These are phyloP conservation scores for Colletes collaris DNA, from an alignment of 2,888 invertebrate genomes.

Conservation along the genomic window DNA sequence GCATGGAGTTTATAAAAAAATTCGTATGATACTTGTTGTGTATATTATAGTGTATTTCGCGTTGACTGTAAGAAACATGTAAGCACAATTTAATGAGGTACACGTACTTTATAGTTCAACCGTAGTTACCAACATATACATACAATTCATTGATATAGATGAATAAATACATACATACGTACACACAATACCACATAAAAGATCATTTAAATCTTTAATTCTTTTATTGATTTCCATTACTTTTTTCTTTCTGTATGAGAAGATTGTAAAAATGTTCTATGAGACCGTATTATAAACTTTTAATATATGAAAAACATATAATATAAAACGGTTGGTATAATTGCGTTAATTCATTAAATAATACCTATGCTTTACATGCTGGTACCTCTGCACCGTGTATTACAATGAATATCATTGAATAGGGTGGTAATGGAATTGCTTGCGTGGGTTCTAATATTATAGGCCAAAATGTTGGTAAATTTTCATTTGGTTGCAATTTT, in stretches of 20 bases:
- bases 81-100: not conserved
- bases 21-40: conserved; percentile 2
- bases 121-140: conserved; percentile 15
- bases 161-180: conserved; percentile 3
- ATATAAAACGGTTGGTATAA: conserved; percentile 8
- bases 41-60: conserved; percentile 19
- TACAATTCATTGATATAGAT: not conserved
- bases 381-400: conserved; percentile 83
- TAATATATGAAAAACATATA: conserved; percentile 33
- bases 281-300: conserved; percentile 28
- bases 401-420: conserved; percentile 88
- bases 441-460: conserved; percentile 82
- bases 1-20: conserved; percentile 7
- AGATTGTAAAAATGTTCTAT: conserved; percentile 28
- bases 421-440: conserved; percentile 85
- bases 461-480: conserved; percentile 85
- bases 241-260: conserved; percentile 2
- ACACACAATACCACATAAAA: conserved; percentile 8
- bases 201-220: conserved; percentile 3
- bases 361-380: conserved; percentile 69
- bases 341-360: conserved; percentile 9
- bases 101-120: conserved; percentile 16
- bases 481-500: conserved; percentile 83
- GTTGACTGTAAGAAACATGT: conserved; percentile 12
- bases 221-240: conserved; percentile 11